These are phyloP conservation scores for Hydrochoerus hydrochaeris DNA, from an alignment of 2,113 vertebrate species.

Conservation along the genomic window DNA sequence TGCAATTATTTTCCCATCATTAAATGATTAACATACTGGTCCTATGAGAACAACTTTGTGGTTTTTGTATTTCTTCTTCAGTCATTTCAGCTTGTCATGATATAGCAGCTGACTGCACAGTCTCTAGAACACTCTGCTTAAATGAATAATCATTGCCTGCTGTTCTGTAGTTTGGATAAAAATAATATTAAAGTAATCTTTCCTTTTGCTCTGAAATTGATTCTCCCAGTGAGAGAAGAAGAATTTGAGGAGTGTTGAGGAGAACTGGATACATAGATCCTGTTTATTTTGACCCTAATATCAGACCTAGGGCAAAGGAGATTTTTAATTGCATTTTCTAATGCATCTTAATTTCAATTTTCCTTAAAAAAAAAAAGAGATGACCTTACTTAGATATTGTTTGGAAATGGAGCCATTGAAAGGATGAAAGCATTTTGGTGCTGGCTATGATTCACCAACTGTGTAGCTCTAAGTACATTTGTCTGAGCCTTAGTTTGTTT, in stretches of 20 bases:
- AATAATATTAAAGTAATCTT: not conserved
- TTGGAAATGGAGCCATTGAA: not conserved
- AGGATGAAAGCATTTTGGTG: not conserved
- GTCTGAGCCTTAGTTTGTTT: not conserved
- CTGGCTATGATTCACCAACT: not conserved
- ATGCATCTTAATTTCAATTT: not conserved
- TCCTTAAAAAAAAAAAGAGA: not conserved
- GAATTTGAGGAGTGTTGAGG: slow-evolving; percentile 24
- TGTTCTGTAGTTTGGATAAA: not conserved
- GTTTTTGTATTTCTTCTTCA: not conserved
- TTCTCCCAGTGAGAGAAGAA: slow-evolving; percentile 29
- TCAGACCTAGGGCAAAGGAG: not conserved
- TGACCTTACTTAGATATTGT: not conserved
- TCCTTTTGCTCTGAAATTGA: not conserved
- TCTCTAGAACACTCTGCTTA: not conserved
- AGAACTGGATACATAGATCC: not conserved
- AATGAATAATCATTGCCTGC: not conserved
- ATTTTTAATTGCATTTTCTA: not conserved
- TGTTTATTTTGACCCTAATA: slow-evolving; percentile 34
- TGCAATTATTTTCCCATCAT: not conserved
- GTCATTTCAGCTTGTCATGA: not conserved
- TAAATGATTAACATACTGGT: not conserved
- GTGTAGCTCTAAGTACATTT: not conserved
- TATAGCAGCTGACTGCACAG: not conserved
- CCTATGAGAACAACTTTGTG: not conserved